Percentiles rank a stretch among this genome's conserved stretches.
These are phyloP conservation scores for Protomyctophum bolini DNA, from an alignment of 2,113 vertebrate species.

Conservation along the genomic window DNA sequence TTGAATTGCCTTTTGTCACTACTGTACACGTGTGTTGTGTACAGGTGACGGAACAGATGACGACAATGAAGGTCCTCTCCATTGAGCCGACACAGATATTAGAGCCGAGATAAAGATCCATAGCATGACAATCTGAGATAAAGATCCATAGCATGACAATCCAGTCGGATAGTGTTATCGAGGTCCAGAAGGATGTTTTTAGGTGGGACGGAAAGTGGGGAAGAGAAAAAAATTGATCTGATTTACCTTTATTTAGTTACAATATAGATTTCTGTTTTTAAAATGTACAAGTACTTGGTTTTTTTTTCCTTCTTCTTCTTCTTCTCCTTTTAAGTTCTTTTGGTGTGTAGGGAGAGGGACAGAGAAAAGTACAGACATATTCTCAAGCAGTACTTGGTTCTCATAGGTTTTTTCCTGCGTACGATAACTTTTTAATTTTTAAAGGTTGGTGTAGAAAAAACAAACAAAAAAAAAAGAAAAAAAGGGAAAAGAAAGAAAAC, in stretches of 20 bases:
- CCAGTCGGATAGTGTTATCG: constrained; percentile 39
- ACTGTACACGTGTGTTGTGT: constrained; percentile 2
- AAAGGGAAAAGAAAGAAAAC: constrained; percentile 15
- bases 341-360: constrained; percentile 18
- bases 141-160: constrained; percentile 44
- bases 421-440: constrained; percentile 47
- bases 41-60: background rate
- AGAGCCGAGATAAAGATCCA: constrained; percentile 34
- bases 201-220: constrained; percentile 38
- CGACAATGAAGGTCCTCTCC: constrained; percentile 21
- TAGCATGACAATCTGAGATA: constrained; percentile 26
- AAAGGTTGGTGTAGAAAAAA: constrained; percentile 20
- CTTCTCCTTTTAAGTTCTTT: constrained; percentile 31
- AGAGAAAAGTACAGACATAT: constrained; percentile 9
- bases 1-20: background rate
- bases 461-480: constrained; percentile 1
- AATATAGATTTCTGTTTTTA: constrained; percentile 57
- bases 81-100: constrained; percentile 25
- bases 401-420: constrained; percentile 44
- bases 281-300: constrained; percentile 55
- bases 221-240: constrained; percentile 11
- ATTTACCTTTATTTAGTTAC: constrained; percentile 70
- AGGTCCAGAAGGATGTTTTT: constrained; percentile 43
- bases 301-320: constrained; percentile 17
- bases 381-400: constrained; percentile 46